Conservation (phyloP, 2,113 vertebrate genomes). For the Lonchura striata region DNA sequence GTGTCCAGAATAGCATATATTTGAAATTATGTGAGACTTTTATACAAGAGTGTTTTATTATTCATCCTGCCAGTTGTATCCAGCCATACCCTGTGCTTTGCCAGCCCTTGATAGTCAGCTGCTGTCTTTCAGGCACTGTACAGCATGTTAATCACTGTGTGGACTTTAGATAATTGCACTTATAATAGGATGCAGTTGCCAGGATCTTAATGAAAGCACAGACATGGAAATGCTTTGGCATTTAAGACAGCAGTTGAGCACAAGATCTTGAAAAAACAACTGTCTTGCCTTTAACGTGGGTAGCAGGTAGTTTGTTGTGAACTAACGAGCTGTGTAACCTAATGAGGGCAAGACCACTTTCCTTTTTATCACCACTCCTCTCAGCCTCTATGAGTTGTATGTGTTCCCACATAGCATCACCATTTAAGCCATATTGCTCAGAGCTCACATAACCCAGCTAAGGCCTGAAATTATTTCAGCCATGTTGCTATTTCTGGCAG, state of each 20-base stretch:
- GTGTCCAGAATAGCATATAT: not conserved
- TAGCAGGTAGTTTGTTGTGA: not conserved
- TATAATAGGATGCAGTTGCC: not conserved
- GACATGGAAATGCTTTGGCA: not conserved
- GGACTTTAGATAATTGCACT: not conserved
- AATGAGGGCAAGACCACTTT: not conserved
- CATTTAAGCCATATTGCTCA: not conserved
- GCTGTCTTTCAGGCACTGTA: not conserved
- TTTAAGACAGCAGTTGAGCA: not conserved
- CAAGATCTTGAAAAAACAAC: not conserved
- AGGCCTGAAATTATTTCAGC: not conserved
- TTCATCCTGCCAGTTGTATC: not conserved
- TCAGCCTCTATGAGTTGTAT: too few species aligned
- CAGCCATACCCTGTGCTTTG: not conserved
- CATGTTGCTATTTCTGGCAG: fast-evolving
- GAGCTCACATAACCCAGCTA: not conserved
- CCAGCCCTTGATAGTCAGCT: not conserved
- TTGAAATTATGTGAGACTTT: not conserved
- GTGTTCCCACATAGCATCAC: not conserved
- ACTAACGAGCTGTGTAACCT: not conserved
- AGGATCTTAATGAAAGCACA: not conserved
- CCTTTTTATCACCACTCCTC: not conserved
- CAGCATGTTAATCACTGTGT: not conserved
- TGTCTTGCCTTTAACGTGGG: not conserved
- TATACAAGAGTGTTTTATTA: not conserved